phyloP scores from a whole-genome alignment of 2,888 invertebrate genomes.

The Ennomos quercinarius region DNA sequence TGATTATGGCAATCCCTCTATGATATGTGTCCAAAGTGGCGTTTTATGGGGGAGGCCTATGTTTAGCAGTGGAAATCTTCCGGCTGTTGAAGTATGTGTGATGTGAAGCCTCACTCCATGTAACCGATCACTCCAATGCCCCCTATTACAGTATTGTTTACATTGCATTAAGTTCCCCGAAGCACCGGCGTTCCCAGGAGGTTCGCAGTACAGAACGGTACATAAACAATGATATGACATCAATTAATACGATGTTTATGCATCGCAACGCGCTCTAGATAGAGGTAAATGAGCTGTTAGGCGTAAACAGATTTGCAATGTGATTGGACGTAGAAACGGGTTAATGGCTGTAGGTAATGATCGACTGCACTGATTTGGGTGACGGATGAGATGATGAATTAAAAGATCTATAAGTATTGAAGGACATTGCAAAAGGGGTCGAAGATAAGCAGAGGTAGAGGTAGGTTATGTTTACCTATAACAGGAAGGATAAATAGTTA shows the following conservation, averaged over 20 bases:
- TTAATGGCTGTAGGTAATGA: constrained; percentile 16
- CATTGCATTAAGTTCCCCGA: constrained; percentile 49
- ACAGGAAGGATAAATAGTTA: too few relatives aligned
- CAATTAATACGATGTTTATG: constrained; percentile 48
- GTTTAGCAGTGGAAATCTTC: too few relatives aligned
- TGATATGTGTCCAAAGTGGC: too few relatives aligned
- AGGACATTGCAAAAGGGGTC: background rate
- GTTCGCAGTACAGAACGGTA: constrained; percentile 54
- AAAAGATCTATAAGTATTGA: constrained; percentile 4
- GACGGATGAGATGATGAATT: constrained; percentile 8
- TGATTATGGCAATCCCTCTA: too few relatives aligned
- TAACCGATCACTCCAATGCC: constrained; percentile 64
- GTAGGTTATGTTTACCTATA: too few relatives aligned
- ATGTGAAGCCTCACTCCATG: constrained; percentile 37
- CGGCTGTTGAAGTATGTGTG: too few relatives aligned
- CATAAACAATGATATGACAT: constrained; percentile 58
- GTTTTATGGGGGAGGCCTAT: too few relatives aligned
- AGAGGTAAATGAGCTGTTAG: constrained; percentile 44
- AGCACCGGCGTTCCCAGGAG: constrained; percentile 52
- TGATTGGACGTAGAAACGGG: constrained; percentile 16
- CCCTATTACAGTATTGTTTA: constrained; percentile 60
- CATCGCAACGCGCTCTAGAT: constrained; percentile 36
- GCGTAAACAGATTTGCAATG: constrained; percentile 37
- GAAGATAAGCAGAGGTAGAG: too few relatives aligned
- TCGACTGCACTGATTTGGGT: constrained; percentile 12